These are phyloP conservation scores for Condylura cristata DNA, from an alignment of 2,113 vertebrate species.

Conservation along the genomic window DNA sequence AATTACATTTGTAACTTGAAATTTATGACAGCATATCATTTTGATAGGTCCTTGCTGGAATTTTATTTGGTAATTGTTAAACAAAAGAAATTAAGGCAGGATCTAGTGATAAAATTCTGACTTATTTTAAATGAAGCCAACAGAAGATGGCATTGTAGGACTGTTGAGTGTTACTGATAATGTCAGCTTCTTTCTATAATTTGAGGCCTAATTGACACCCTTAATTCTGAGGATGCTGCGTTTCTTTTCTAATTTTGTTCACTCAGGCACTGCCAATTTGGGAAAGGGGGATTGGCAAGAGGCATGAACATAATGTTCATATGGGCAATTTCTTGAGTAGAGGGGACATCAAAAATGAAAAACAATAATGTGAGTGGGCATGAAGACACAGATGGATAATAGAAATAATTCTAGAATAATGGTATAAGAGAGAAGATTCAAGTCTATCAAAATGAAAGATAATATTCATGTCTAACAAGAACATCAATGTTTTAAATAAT, in stretches of 20 bases:
- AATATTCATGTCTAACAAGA: neutral
- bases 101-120: neutral
- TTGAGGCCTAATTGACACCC: neutral
- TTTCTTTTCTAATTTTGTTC: neutral
- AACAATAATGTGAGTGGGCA: neutral
- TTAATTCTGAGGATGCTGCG: neutral
- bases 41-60: neutral
- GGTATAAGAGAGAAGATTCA: neutral
- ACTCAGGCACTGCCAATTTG: neutral
- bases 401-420: neutral
- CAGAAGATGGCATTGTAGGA: neutral
- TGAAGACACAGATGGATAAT: neutral
- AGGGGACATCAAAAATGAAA: neutral
- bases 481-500: neutral
- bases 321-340: neutral
- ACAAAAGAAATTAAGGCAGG: neutral
- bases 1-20: slow-evolving; percentile 38
- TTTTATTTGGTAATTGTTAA: slow-evolving; percentile 24
- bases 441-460: neutral
- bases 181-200: neutral
- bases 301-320: neutral
- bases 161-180: neutral
- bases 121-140: slow-evolving; percentile 38
- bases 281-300: neutral
- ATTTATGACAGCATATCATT: neutral